Evolutionary conservation across 2,888 invertebrate genomes (phyloP).

Genomic region (Xestia c-nigrum): DNA sequence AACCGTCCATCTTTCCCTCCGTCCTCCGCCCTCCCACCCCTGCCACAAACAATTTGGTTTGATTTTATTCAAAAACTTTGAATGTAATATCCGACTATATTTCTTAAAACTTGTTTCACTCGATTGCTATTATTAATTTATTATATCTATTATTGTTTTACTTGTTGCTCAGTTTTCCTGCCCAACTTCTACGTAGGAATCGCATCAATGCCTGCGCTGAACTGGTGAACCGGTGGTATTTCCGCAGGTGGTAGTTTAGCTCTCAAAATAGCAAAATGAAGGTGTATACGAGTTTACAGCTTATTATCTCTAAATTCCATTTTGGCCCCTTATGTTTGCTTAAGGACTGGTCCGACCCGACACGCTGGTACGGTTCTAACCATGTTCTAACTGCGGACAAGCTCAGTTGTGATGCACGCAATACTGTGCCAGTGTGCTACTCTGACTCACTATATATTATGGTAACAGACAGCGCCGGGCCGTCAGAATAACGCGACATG

Average conservation of each 20-base stretch:
- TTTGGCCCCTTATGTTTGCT: too few species aligned
- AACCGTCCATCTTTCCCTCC: not conserved
- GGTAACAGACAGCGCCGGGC: conserved; percentile 3
- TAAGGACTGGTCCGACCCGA: too few species aligned
- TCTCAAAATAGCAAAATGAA: too few species aligned
- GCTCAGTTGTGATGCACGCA: conserved; percentile 14
- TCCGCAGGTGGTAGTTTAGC: too few species aligned
- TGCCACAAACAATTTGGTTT: conserved; percentile 13
- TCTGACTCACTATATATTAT: conserved; percentile 8
- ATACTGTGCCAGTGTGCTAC: not conserved
- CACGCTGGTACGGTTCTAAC: not conserved
- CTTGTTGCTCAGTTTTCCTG: not conserved
- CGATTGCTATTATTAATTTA: not conserved
- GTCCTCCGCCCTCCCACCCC: not conserved
- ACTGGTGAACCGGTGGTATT: not conserved
- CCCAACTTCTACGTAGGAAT: too few species aligned
- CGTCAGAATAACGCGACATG: too few species aligned
- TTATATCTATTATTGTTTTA: not conserved
- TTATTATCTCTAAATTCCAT: too few species aligned
- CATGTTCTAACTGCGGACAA: not conserved
- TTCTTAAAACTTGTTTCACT: conserved; percentile 12
- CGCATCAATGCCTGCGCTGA: not conserved
- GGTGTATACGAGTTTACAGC: too few species aligned
- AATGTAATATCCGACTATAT: conserved; percentile 1
- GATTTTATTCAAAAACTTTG: conserved; percentile 34